A percentile compares a stretch with the other conserved stretches of the same genome.
Evolutionary conservation across 2,113 vertebrate genomes (phyloP).

Genomic region (Lota lota): DNA sequence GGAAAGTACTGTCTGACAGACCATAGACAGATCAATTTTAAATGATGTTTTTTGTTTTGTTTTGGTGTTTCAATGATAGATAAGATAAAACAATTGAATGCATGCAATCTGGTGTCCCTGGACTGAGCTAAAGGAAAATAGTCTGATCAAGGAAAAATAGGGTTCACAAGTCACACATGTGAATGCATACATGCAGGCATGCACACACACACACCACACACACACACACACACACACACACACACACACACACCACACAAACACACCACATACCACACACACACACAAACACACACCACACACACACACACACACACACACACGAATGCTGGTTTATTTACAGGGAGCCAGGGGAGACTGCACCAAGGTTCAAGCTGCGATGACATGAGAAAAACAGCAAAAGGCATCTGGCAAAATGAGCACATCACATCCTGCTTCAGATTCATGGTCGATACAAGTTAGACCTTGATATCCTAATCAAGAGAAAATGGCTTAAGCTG

Average conservation of each 20-base stretch:
- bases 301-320: background rate
- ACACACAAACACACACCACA: background rate
- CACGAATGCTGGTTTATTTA: background rate
- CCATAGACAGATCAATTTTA: background rate
- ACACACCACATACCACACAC: background rate
- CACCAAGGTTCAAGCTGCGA: background rate
- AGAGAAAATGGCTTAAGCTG: too few relatives aligned
- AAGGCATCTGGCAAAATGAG: too few relatives aligned
- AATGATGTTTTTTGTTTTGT: background rate
- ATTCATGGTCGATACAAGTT: too few relatives aligned
- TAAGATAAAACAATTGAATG: too few relatives aligned
- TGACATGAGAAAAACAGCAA: background rate
- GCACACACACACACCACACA: slow-evolving; percentile 1
- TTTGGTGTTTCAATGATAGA: too few relatives aligned
- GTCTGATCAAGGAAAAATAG: too few relatives aligned
- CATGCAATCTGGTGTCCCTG: too few relatives aligned
- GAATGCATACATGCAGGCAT: background rate
- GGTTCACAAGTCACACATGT: background rate
- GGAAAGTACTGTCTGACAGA: background rate
- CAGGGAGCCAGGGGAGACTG: background rate
- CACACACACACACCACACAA: background rate
- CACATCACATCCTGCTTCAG: too few relatives aligned
- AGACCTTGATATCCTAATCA: too few relatives aligned
- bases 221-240: background rate
- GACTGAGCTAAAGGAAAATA: too few relatives aligned